phyloP scores from a whole-genome alignment of 2,888 invertebrate genomes.

The Phrixothrix hirtus region DNA sequence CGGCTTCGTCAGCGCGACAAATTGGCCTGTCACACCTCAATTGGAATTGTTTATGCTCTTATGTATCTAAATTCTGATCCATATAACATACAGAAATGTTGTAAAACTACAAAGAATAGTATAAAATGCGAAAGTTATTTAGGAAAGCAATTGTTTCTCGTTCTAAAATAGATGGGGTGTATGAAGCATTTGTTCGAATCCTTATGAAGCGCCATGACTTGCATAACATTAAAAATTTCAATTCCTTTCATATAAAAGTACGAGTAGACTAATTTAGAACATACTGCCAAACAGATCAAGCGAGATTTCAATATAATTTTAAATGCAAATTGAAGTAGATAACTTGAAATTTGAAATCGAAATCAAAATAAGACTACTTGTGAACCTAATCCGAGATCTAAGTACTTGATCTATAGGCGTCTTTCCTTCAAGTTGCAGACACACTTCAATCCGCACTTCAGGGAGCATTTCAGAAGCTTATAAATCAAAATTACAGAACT shows the following conservation, averaged over 20 bases:
- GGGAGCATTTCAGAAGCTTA: slow-evolving; percentile 32
- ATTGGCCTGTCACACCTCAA: slow-evolving; percentile 28
- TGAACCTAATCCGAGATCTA: slow-evolving; percentile 24
- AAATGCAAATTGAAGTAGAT: slow-evolving; percentile 22
- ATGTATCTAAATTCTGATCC: slow-evolving; percentile 1
- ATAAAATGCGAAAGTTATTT: slow-evolving; percentile 5
- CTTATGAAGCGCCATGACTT: too few species aligned
- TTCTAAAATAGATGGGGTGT: too few species aligned
- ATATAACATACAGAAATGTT: slow-evolving; percentile 3
- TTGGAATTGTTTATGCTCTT: slow-evolving; percentile 13
- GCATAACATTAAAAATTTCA: too few species aligned
- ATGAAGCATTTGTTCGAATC: too few species aligned
- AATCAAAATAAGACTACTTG: slow-evolving; percentile 29
- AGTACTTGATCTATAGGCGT: slow-evolving; percentile 23
- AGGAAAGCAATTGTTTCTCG: slow-evolving; percentile 1
- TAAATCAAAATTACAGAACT: slow-evolving; percentile 40
- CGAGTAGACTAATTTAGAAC: neutral
- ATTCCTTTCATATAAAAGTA: neutral
- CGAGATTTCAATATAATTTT: slow-evolving; percentile 18
- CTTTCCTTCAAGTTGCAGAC: slow-evolving; percentile 26
- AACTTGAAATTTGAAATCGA: slow-evolving; percentile 19
- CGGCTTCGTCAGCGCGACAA: slow-evolving; percentile 31
- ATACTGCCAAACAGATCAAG: neutral
- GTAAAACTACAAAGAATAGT: slow-evolving; percentile 6
- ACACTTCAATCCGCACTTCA: slow-evolving; percentile 26